Percentiles rank a stretch among this genome's conserved stretches.
Evolutionary conservation across 2,113 vertebrate species (phyloP).

Genomic region (Siphamia tubifer): DNA sequence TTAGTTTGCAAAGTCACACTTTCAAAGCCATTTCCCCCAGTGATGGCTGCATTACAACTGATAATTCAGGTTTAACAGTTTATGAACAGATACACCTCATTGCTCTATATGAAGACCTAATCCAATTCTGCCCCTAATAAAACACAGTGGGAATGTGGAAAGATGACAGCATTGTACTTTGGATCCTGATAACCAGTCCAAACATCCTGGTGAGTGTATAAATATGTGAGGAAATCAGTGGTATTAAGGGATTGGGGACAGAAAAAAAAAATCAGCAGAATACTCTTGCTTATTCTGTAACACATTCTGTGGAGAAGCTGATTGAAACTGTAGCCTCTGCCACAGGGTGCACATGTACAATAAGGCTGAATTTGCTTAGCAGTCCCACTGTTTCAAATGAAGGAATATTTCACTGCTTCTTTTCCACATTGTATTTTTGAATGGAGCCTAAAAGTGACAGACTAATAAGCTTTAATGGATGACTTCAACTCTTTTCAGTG

Average conservation of each 20-base stretch:
- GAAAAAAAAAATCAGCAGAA: background rate
- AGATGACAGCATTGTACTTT: constrained; percentile 68
- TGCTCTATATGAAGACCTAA: background rate
- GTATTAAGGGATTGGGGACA: constrained; percentile 46
- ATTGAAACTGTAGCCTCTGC: constrained; percentile 18
- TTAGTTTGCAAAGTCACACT: too few species aligned
- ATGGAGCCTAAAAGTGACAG: constrained; percentile 22
- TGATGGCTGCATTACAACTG: background rate
- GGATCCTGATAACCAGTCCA: constrained; percentile 58
- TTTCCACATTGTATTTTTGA: background rate
- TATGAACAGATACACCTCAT: background rate
- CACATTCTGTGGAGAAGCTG: constrained; percentile 1
- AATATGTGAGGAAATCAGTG: constrained; percentile 53
- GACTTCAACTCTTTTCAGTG: constrained; percentile 7
- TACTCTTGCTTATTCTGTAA: constrained; percentile 24
- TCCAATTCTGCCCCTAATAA: constrained; percentile 30
- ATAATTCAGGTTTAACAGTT: constrained; percentile 3
- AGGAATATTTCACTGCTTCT: background rate
- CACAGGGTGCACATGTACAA: background rate
- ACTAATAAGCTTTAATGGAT: constrained; percentile 33
- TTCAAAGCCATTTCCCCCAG: too few species aligned
- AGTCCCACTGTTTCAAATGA: background rate
- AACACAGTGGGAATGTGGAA: constrained; percentile 17
- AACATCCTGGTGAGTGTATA: constrained; percentile 49
- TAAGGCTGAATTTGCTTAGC: background rate